These are phyloP conservation scores for Dermatemys mawii DNA, from an alignment of 2,113 vertebrate genomes.

Conservation along the genomic window DNA sequence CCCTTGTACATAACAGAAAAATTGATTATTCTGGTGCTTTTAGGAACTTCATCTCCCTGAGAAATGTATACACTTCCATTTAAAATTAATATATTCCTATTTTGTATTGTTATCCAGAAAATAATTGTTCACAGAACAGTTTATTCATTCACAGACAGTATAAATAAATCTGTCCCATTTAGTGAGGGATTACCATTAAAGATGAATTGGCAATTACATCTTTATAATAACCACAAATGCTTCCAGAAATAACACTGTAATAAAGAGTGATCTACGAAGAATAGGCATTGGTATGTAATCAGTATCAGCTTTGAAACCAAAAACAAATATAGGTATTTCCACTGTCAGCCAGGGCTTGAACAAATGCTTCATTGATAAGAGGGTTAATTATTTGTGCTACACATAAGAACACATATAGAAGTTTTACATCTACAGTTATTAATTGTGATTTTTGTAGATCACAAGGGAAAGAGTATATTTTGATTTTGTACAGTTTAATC, in stretches of 20 bases:
- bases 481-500: background rate
- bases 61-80: background rate
- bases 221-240: background rate
- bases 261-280: background rate
- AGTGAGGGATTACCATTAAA: background rate
- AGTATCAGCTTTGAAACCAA: background rate
- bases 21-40: background rate
- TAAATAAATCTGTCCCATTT: background rate
- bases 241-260: background rate
- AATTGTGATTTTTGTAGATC: background rate
- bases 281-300: background rate
- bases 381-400: background rate
- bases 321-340: background rate
- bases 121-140: background rate
- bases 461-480: background rate
- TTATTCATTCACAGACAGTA: accelerated
- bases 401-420: background rate
- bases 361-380: background rate
- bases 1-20: background rate
- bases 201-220: background rate
- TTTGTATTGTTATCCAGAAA: background rate
- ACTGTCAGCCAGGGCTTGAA: background rate
- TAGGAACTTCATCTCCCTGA: conserved; percentile 13
- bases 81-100: background rate
- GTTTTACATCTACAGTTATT: background rate